Evolutionary conservation across 2,888 invertebrate genomes (phyloP).

Genomic region (Phoenoteleia sp.): DNA sequence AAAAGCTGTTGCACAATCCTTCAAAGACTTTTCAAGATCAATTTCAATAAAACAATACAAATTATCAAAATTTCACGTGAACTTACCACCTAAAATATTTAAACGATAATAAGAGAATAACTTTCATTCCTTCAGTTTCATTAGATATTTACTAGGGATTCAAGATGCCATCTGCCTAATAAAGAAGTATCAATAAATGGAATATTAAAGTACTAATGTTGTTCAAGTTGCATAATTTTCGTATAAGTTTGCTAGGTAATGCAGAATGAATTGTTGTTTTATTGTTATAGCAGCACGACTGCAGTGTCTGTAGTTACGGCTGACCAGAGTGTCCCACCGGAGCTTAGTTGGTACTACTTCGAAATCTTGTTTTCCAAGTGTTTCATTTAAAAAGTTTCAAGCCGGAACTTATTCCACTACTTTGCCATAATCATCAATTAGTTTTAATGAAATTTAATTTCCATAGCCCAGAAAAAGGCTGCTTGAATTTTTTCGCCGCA

Average conservation of each 20-base stretch:
- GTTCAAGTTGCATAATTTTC: constrained; percentile 1
- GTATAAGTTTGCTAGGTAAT: neutral
- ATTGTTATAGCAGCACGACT: constrained; percentile 20
- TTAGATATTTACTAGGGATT: too few species aligned
- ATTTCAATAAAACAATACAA: too few species aligned
- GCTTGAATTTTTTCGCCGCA: neutral
- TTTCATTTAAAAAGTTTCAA: constrained; percentile 44
- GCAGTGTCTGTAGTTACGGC: constrained; percentile 20
- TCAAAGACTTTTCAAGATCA: too few species aligned
- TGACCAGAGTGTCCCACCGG: constrained; percentile 29
- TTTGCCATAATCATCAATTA: constrained; percentile 4
- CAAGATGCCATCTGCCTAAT: too few species aligned
- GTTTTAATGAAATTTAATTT: neutral
- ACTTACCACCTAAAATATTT: too few species aligned
- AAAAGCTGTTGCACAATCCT: too few species aligned
- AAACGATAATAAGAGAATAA: too few species aligned
- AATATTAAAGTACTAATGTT: neutral
- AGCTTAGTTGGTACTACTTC: constrained; percentile 18
- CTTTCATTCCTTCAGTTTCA: too few species aligned
- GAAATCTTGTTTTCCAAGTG: constrained; percentile 41
- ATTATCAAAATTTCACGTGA: too few species aligned
- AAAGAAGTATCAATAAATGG: neutral
- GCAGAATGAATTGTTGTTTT: constrained; percentile 18
- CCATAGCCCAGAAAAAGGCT: neutral
- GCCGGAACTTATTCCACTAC: neutral